A percentile compares a stretch with the other conserved stretches of the same genome.
Evolutionary conservation across 2,888 invertebrate genomes (phyloP).

Genomic region (Cerastis rubricosa): DNA sequence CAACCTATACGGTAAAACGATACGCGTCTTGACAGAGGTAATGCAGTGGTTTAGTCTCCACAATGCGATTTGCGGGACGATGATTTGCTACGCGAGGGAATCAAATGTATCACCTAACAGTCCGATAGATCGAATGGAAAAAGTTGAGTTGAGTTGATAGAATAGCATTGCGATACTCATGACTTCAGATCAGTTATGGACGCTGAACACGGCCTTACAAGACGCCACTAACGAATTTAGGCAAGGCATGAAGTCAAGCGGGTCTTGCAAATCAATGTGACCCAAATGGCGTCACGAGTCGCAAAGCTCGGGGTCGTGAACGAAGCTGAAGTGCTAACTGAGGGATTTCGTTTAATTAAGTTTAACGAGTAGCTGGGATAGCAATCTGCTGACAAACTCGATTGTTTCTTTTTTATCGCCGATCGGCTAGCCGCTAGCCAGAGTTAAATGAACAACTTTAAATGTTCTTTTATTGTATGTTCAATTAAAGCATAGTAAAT

Average conservation of each 20-base stretch:
- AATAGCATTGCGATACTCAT: too few relatives aligned
- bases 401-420: constrained; percentile 26
- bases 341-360: constrained; percentile 55
- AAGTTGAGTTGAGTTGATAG: too few relatives aligned
- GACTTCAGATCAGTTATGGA: background rate
- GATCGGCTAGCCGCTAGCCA: background rate
- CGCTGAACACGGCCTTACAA: background rate
- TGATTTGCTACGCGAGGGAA: background rate
- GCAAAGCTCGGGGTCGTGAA: background rate
- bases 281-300: background rate
- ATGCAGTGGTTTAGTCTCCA: background rate
- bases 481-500: background rate
- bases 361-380: constrained; percentile 27
- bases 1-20: background rate
- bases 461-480: background rate
- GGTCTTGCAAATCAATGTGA: background rate
- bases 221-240: background rate
- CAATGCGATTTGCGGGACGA: background rate
- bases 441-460: background rate
- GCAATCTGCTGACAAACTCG: constrained; percentile 31
- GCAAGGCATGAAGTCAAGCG: background rate
- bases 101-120: background rate
- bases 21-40: background rate
- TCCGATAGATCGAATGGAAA: too few relatives aligned
- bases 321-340: constrained; percentile 36